phyloP scores from a whole-genome alignment of 2,113 vertebrate genomes.

The Cochlearius cochlearius region DNA sequence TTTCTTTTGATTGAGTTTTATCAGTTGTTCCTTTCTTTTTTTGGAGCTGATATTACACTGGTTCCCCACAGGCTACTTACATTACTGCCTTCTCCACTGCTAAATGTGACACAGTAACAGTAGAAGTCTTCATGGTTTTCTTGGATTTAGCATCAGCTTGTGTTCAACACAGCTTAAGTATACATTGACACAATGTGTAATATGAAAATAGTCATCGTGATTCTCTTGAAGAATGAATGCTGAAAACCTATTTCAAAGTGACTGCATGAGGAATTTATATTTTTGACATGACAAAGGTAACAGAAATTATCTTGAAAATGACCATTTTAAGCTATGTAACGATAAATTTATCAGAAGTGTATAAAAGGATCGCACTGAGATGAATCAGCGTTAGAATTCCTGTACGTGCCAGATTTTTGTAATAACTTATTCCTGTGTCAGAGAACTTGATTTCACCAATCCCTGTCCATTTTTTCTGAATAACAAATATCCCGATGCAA shows the following conservation, averaged over 20 bases:
- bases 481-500: background rate
- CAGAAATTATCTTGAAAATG: background rate
- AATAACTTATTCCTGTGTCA: background rate
- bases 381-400: background rate
- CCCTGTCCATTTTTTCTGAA: background rate
- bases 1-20: background rate
- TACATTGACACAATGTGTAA: background rate
- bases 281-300: background rate
- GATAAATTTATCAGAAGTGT: background rate
- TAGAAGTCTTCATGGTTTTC: background rate
- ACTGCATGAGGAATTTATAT: accelerated
- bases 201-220: background rate
- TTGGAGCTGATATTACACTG: background rate
- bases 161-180: background rate
- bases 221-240: background rate
- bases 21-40: background rate
- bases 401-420: accelerated
- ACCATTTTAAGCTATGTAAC: background rate
- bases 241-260: background rate
- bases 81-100: background rate
- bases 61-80: background rate
- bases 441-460: background rate
- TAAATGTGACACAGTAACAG: background rate
- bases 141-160: background rate
- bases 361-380: background rate